Evolutionary conservation across 2,113 vertebrate genomes (phyloP).

Genomic region (Tonatia bakeri): DNA sequence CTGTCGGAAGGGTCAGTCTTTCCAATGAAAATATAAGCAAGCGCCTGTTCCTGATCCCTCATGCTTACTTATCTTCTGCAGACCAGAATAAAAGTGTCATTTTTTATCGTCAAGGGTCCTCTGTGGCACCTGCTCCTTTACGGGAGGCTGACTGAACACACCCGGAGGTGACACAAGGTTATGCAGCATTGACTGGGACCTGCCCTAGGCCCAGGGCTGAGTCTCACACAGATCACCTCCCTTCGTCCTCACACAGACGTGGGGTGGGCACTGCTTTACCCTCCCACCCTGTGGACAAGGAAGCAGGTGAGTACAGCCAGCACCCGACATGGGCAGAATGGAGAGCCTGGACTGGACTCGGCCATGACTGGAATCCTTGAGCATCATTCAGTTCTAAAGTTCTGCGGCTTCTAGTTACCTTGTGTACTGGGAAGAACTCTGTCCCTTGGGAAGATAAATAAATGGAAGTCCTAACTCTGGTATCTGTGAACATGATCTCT

Average conservation of each 20-base stretch:
- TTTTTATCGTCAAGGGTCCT: neutral
- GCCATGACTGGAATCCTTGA: neutral
- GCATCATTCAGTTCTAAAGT: neutral
- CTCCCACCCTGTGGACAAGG: neutral
- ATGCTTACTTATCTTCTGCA: conserved; percentile 7
- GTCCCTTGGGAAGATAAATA: neutral
- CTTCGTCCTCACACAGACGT: neutral
- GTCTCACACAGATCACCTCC: neutral
- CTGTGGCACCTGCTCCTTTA: neutral
- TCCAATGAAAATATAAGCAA: conserved; percentile 4
- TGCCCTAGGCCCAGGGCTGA: neutral
- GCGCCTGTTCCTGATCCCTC: neutral
- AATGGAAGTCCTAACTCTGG: neutral
- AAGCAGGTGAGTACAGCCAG: neutral
- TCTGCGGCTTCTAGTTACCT: neutral
- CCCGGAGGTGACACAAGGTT: neutral
- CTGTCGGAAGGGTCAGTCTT: neutral
- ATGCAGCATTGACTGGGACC: neutral
- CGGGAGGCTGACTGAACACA: neutral
- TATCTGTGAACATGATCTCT: neutral
- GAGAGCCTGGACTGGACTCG: neutral
- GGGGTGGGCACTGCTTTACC: no score
- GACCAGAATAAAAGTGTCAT: neutral
- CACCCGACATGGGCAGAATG: neutral
- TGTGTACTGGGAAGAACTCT: neutral